A percentile compares a stretch with the other conserved stretches of the same genome.
Evolutionary conservation across 2,113 vertebrate species (phyloP).

Genomic region (Zosterops hypoxanthus): DNA sequence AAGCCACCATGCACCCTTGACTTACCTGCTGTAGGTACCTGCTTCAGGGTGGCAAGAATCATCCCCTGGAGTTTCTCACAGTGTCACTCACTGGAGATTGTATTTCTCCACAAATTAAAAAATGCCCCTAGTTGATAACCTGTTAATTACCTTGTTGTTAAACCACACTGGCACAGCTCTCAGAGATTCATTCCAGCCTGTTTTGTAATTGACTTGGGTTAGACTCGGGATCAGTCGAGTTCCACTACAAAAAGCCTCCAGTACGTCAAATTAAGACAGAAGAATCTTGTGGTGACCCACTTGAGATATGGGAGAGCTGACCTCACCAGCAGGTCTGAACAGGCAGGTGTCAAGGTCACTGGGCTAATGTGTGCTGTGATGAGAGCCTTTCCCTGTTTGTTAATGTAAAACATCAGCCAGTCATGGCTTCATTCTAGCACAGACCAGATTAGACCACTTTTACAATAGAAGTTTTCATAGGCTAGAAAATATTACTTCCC

Average conservation of each 20-base stretch:
- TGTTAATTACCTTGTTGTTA: background rate
- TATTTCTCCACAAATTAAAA: background rate
- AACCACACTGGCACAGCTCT: background rate
- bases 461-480: constrained; percentile 18
- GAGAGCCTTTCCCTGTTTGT: background rate
- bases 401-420: background rate
- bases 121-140: background rate
- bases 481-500: constrained; percentile 3
- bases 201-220: background rate
- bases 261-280: background rate
- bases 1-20: background rate
- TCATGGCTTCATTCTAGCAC: background rate
- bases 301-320: background rate
- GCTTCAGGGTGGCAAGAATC: background rate
- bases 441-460: constrained; percentile 36
- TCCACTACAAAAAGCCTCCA: background rate
- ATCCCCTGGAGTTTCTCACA: background rate
- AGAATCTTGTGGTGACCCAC: background rate
- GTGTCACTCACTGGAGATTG: background rate
- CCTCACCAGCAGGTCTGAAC: background rate
- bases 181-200: background rate
- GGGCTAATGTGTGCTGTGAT: background rate
- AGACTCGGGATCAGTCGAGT: background rate
- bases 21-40: background rate
- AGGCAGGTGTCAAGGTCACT: background rate